A percentile compares a stretch with the other conserved stretches of the same genome.
Evolutionary conservation across 2,888 invertebrate species (phyloP).

Genomic region (Villa cingulata): DNA sequence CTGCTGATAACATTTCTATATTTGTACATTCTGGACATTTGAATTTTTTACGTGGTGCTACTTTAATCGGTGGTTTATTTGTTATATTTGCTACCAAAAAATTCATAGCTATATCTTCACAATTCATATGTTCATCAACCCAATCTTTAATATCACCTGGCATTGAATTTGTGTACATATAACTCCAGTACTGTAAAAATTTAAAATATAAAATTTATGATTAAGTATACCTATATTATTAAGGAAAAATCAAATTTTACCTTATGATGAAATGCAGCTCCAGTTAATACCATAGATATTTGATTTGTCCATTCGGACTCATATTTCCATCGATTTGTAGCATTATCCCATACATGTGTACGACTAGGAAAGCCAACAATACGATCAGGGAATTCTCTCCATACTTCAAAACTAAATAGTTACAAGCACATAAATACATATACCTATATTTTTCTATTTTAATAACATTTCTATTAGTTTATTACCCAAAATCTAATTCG

Average conservation of each 20-base stretch:
- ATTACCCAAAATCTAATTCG: conserved; percentile 89
- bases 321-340: conserved; percentile 74
- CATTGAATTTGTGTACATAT: conserved; percentile 81
- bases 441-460: background rate
- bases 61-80: conserved; percentile 87
- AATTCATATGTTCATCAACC: conserved; percentile 95
- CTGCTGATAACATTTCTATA: conserved; percentile 87
- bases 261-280: conserved; percentile 94
- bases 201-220: background rate
- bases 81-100: conserved; percentile 88
- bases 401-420: conserved; percentile 56
- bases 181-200: conserved; percentile 64
- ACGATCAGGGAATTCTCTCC: conserved; percentile 92
- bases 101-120: conserved; percentile 97
- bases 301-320: conserved; percentile 97
- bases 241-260: conserved; percentile 29
- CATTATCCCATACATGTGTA: conserved; percentile 87
- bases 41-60: conserved; percentile 90
- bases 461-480: background rate
- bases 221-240: background rate
- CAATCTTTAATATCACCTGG: conserved; percentile 70
- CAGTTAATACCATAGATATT: conserved; percentile 91
- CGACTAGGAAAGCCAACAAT: conserved; percentile 94
- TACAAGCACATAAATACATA: background rate
- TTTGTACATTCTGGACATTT: conserved; percentile 91